Conservation (phyloP, 2,888 invertebrate genomes). For the Rotaria magnacalcarata region DNA sequence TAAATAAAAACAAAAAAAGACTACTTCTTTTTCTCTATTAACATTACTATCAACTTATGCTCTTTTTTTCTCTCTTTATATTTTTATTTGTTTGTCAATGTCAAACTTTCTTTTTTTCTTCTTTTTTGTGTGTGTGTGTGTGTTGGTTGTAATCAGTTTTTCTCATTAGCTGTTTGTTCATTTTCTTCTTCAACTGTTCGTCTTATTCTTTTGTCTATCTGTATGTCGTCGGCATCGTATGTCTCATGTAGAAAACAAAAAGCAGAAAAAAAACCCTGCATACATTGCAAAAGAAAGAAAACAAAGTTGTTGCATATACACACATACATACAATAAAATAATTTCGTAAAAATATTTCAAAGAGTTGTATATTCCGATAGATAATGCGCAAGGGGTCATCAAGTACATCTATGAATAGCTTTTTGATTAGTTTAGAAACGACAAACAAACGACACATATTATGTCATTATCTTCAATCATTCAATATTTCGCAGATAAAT, state of each 20-base stretch:
- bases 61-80: constrained; percentile 9
- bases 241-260: constrained; percentile 13
- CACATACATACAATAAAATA: background rate
- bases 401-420: background rate
- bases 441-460: background rate
- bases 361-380: no score
- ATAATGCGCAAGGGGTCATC: background rate
- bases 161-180: constrained; percentile 22
- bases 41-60: background rate
- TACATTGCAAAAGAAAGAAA: background rate
- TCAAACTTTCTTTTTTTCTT: background rate
- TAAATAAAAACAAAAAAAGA: background rate
- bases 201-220: background rate
- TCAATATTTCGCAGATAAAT: background rate
- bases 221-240: background rate
- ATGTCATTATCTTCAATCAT: background rate
- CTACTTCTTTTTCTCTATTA: background rate
- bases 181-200: constrained; percentile 1
- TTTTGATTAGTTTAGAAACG: background rate
- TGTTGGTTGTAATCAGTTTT: constrained; percentile 15
- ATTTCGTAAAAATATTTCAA: background rate
- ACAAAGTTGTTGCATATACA: background rate
- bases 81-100: constrained; percentile 24
- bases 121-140: background rate
- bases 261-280: background rate